Evolutionary conservation across 1,140 invertebrate species (phyloP).

Genomic region (Drosophila carrolli): DNA sequence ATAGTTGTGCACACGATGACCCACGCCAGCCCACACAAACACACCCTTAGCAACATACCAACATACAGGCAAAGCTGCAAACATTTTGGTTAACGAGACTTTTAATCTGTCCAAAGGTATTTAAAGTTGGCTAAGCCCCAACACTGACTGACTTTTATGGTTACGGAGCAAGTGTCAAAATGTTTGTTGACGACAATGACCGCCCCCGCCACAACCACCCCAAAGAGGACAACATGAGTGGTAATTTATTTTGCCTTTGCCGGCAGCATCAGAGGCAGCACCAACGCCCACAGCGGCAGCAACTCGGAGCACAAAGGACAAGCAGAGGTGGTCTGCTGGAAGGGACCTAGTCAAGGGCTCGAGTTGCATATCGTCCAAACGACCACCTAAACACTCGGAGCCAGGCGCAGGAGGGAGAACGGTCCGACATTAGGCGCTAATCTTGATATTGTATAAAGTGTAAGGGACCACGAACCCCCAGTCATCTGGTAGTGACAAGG

Average conservation of each 20-base stretch:
- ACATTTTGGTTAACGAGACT: conserved; percentile 81
- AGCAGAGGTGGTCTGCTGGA: conserved; percentile 3
- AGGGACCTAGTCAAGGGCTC: conserved; percentile 2
- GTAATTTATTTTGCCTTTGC: conserved; percentile 80
- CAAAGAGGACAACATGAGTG: conserved; percentile 55
- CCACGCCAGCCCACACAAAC: conserved; percentile 19
- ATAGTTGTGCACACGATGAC: conserved; percentile 49
- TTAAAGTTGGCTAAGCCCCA: conserved; percentile 83
- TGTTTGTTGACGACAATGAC: conserved; percentile 78
- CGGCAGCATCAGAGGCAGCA: conserved; percentile 12
- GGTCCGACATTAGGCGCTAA: conserved; percentile 62
- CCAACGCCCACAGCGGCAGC: conserved; percentile 1
- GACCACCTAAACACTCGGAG: background rate
- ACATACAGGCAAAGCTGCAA: conserved; percentile 48
- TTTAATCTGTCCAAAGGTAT: conserved; percentile 84
- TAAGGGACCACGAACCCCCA: conserved; percentile 1
- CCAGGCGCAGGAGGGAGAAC: background rate
- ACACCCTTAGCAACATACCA: conserved; percentile 14
- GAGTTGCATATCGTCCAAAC: background rate
- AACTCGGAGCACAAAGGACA: conserved; percentile 33
- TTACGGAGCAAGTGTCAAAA: conserved; percentile 84
- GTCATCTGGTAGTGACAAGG: conserved; percentile 66
- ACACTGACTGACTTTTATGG: conserved; percentile 83
- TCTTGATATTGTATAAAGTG: conserved; percentile 48
- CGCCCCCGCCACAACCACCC: conserved; percentile 18